Evolutionary conservation across 2,888 invertebrate species (phyloP).

Genomic region (Coelinius sp.): DNA sequence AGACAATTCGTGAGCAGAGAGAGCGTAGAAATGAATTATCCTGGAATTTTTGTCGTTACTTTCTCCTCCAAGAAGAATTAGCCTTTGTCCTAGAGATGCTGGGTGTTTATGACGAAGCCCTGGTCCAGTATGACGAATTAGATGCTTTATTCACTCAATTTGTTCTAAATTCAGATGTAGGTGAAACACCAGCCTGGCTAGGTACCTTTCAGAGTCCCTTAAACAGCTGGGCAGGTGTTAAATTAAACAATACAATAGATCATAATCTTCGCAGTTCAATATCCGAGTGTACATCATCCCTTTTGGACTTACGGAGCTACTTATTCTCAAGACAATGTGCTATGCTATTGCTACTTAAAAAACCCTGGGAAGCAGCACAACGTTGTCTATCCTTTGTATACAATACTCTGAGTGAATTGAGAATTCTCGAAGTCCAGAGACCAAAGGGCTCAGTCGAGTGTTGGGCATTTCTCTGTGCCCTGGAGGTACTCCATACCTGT

Average conservation of each 20-base stretch:
- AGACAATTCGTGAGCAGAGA: conserved; percentile 89
- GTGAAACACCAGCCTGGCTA: conserved; percentile 90
- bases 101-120: conserved; percentile 91
- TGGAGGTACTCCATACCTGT: conserved; percentile 89
- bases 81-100: conserved; percentile 96
- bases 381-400: conserved; percentile 92
- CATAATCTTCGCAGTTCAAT: conserved; percentile 71
- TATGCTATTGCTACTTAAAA: conserved; percentile 80
- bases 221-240: conserved; percentile 83
- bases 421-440: conserved; percentile 83
- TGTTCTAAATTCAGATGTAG: conserved; percentile 92
- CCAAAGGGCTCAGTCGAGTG: conserved; percentile 90
- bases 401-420: conserved; percentile 88
- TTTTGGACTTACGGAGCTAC: conserved; percentile 94
- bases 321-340: conserved; percentile 93
- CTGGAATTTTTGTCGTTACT: conserved; percentile 97
- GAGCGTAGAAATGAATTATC: conserved; percentile 91
- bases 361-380: conserved; percentile 92
- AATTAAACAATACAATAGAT: conserved; percentile 76
- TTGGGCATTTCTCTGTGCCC: conserved; percentile 93
- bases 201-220: conserved; percentile 77
- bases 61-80: conserved; percentile 94
- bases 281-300: conserved; percentile 74
- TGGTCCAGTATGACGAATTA: conserved; percentile 97
- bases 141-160: conserved; percentile 98